These are phyloP conservation scores for Globia sparganii DNA, from an alignment of 2,888 invertebrate genomes.

Conservation along the genomic window DNA sequence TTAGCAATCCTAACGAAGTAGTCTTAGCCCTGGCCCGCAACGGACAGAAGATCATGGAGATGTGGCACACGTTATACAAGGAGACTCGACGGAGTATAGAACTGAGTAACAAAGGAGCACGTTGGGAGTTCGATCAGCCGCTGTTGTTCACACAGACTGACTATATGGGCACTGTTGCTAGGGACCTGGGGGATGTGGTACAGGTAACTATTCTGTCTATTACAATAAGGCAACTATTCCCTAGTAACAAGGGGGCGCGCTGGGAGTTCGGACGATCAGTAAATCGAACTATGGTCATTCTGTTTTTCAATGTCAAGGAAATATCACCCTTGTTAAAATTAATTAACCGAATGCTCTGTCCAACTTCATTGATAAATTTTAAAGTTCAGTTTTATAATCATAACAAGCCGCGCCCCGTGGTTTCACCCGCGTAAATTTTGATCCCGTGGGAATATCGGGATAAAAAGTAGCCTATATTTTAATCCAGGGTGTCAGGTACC, in stretches of 20 bases:
- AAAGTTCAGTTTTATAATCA: neutral
- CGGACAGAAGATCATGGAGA: conserved; percentile 92
- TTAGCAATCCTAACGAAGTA: conserved; percentile 88
- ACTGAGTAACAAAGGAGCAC: conserved; percentile 94
- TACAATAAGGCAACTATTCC: conserved; percentile 35
- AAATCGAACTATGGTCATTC: neutral
- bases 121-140: conserved; percentile 98
- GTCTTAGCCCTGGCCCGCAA: conserved; percentile 89
- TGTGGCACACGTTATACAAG: conserved; percentile 94
- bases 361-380: neutral
- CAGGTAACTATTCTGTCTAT: conserved; percentile 85
- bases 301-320: neutral
- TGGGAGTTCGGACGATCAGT: neutral
- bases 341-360: neutral
- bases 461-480: too few species aligned
- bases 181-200: conserved; percentile 94
- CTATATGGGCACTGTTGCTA: conserved; percentile 95
- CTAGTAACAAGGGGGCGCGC: conserved; percentile 82
- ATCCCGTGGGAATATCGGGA: too few species aligned
- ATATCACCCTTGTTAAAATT: neutral
- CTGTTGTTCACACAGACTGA: conserved; percentile 95
- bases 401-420: too few species aligned
- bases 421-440: too few species aligned
- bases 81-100: conserved; percentile 96
- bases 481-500: too few species aligned